phyloP scores from a whole-genome alignment of 2,113 vertebrate genomes.

The Jaculus jaculus region DNA sequence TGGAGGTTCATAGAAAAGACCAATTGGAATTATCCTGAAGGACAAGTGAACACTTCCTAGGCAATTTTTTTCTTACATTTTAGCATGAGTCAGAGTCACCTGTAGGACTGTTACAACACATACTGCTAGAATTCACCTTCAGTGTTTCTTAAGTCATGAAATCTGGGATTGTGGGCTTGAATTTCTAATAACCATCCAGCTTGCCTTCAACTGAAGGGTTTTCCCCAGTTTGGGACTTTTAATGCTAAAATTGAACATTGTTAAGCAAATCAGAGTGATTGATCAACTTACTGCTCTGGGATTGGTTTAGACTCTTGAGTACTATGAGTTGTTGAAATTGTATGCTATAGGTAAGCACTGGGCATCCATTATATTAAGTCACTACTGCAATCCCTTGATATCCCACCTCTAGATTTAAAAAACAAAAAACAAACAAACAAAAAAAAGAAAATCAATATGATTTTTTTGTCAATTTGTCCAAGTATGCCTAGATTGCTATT shows the following conservation, averaged over 20 bases:
- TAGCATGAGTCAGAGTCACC: not conserved
- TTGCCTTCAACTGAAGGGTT: not conserved
- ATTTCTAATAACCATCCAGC: not conserved
- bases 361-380: not conserved
- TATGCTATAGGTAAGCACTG: not conserved
- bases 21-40: slow-evolving; percentile 20
- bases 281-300: not conserved
- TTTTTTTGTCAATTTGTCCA: not conserved
- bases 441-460: not conserved
- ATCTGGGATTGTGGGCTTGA: not conserved
- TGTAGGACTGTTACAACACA: not conserved
- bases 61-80: not conserved
- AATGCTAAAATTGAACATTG: not conserved
- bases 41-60: not conserved
- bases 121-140: not conserved
- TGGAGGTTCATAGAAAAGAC: slow-evolving; percentile 13
- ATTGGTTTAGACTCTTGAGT: slow-evolving; percentile 2
- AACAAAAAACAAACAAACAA: too few species aligned
- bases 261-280: not conserved
- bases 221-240: not conserved
- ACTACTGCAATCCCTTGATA: not conserved
- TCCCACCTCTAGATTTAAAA: not conserved
- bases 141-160: not conserved
- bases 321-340: not conserved
- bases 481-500: not conserved